phyloP scores from a whole-genome alignment of 2,113 vertebrate genomes.

The Dissostichus mawsoni region DNA sequence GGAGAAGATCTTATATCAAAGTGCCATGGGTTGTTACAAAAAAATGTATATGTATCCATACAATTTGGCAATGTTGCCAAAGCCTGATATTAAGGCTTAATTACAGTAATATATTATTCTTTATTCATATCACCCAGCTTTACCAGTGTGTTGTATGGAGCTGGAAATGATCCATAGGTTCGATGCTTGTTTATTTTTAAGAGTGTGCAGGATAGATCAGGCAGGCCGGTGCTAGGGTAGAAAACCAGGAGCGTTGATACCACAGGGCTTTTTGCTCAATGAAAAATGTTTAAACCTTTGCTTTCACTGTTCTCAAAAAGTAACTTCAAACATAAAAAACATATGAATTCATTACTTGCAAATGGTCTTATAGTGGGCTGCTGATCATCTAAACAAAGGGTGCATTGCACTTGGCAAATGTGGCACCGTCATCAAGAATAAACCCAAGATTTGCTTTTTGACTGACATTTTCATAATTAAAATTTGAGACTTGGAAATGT shows the following conservation, averaged over 20 bases:
- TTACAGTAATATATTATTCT: background rate
- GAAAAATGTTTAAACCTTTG: conserved; percentile 43
- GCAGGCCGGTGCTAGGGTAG: conserved; percentile 3
- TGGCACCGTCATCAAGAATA: background rate
- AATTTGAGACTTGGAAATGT: background rate
- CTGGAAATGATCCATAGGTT: conserved; percentile 18
- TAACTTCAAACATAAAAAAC: conserved; percentile 5
- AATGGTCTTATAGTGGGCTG: too few relatives aligned
- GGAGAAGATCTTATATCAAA: too few relatives aligned
- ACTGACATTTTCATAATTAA: background rate
- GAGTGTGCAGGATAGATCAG: background rate
- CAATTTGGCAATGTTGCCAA: background rate
- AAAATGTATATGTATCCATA: background rate
- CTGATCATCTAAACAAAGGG: too few relatives aligned
- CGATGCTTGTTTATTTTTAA: conserved; percentile 12
- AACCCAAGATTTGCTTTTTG: background rate
- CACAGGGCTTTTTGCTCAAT: conserved; percentile 36
- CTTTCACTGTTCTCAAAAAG: conserved; percentile 15
- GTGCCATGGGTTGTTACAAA: background rate
- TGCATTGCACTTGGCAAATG: too few relatives aligned
- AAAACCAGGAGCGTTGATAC: conserved; percentile 11
- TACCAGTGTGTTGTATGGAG: background rate
- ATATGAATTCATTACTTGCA: background rate
- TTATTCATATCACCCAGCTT: background rate
- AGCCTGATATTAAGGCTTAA: background rate